Conservation (phyloP, 2,888 invertebrate species). For the Zonitis immaculata region DNA sequence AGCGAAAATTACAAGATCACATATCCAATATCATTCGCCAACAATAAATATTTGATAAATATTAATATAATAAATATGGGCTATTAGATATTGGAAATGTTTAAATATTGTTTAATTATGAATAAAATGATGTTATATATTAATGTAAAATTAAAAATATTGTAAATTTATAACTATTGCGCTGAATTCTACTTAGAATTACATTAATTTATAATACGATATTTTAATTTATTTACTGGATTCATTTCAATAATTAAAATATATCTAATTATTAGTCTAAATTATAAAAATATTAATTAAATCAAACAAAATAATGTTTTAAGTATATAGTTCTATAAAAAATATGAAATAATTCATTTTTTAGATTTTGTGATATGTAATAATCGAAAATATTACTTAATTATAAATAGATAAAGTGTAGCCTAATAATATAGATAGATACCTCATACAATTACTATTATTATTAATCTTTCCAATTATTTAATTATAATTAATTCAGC, state of each 20-base stretch:
- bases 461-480: background rate
- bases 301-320: background rate
- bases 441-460: background rate
- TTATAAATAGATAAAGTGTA: background rate
- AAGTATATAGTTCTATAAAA: background rate
- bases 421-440: background rate
- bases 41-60: constrained; percentile 22
- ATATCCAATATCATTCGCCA: constrained; percentile 26
- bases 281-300: background rate
- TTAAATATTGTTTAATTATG: constrained; percentile 2
- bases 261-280: background rate
- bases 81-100: constrained; percentile 17
- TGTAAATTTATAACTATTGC: constrained; percentile 9
- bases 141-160: background rate
- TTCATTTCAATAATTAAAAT: constrained; percentile 12
- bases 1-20: constrained; percentile 26
- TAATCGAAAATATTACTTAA: background rate
- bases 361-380: background rate
- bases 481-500: constrained; percentile 8
- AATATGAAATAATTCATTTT: background rate
- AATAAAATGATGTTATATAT: background rate
- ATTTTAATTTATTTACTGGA: constrained; percentile 6
- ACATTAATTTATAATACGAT: constrained; percentile 4
- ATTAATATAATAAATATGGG: constrained; percentile 11
- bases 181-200: constrained; percentile 9